Evolutionary conservation across 2,113 vertebrate species (phyloP), one percentile per base, ranked within the genome.

Genomic region (Stercorarius parasiticus): DNA sequence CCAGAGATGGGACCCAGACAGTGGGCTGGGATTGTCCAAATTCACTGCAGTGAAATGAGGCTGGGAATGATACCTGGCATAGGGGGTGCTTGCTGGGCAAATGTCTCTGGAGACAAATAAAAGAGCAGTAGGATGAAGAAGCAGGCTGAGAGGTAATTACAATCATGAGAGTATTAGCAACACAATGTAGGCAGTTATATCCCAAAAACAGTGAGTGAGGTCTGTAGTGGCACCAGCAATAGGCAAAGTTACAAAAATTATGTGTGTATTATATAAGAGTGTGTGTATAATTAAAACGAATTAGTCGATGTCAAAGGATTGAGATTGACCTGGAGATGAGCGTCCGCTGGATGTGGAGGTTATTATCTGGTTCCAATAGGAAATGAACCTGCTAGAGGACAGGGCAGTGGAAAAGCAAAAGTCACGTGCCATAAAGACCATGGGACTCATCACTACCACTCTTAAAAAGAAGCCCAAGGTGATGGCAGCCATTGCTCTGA

Each of bases 1-100:
- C 22, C 49, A 64, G 17, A 52, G 50, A 3, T 1, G 2, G 20
- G 26, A 56, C 20, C 7, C 49, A 29, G 3, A 6, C 0, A 10
- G 12, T 38, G 13, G 5, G 16, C 36, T 90, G 47, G 25, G 27
- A 45, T 43, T 84, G 32, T 74, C 23, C 38, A 62, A 15, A 62
- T 62, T 87, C 15, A 6, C 12, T 84, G 45, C n/a, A 53, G 38
- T 53, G 43, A 70, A 62, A 67, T 20, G 52, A 42, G 29, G 8
- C 43, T 64, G 45, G n/a, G n/a, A 67, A 79, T 42, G 30, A 25
- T 20, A 76, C 6, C 29, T 70, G 45, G 13, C 23, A 59, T 10
- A 58, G 26, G 27, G 26, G 2, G 14, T 78, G 21, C 18, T 86
- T 82, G 19, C 66, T 52, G 34, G 11, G n/a, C 14, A 77, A 74